Evolutionary conservation across 2,888 invertebrate species (phyloP), one percentile per base, ranked within the genome.

Genomic region (Hofmannophila pseudospretella): DNA sequence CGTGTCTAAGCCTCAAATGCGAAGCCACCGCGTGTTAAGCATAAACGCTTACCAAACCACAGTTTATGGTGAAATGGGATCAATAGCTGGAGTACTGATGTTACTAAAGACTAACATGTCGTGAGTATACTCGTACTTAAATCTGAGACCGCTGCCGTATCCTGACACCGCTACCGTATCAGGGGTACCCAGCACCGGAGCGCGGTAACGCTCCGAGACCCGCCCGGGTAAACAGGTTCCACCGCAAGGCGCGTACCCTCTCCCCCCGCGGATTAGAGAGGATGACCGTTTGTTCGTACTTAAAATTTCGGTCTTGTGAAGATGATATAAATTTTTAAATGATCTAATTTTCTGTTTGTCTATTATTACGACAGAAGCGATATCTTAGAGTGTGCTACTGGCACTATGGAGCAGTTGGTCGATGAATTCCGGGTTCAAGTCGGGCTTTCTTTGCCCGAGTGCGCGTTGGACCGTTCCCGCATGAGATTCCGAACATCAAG

Each of bases 381-480:
- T 34, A 63, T 89, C 8, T 11, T 82, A 8, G 77, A 84, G 19
- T 68, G 71, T 27, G 54, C 67, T 0, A 74, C 73, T 0, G 82
- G 81, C 7, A 61, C 75, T 0, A 74, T 85, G 69, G 75, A 73
- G 40, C 57, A 49, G 20, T 37, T 80, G 1, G 42, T 77, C 1
- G 58, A 60, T 1, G 59, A 69, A 45, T 72, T 77, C 28, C 57
- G 56, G 0, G 12, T 65, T 5, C 75, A 74, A 37, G 51, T 45
- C 36, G 58, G 42, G 1, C 4, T 66, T 8, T 57, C 70, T 0
- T 13, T 48, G 0, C 50, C 54, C 0, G 9, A 8, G 0, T 25
- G 37, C 0, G 14, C 33, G 1, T 7, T 38, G 26, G 36, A 37
- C 2, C 29, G 37, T 1, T 36, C 52, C 4, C 66, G 70, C 0